Base-by-base conservation (phyloP, 2,888 invertebrate species). In the Xestia rhomboidea region DNA sequence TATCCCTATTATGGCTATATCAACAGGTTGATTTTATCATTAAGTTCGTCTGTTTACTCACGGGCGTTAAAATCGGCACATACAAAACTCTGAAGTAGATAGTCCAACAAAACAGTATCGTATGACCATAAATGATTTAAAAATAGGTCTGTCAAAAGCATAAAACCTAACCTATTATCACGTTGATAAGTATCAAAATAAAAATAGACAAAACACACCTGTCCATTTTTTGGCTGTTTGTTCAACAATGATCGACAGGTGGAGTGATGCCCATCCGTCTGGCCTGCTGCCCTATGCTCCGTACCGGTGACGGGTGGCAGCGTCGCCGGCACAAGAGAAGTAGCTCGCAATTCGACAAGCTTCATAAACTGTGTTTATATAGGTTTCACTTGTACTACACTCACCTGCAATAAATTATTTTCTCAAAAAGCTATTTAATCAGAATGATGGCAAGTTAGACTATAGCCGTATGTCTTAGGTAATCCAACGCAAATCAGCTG, bases 311-410 rank as follows among this genome's bases (percentile, higher is more conserved):
- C 73, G 81, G 81, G 81, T 79, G 80, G 68, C 81, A 63, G 81
- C 84, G 81, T 82, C 84, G 84, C 75, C 75, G 82, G 79, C 78
- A 44, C 84, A 83, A 81, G 83, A 79, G 81, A 81, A 85, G 60
- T 71, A 71, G 67, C 79, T 67, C 71, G 72, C 70, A 66, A 70
- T 41, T 67, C 60, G 74, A 70, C 73, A 38, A 67, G 34, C 79
- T 81, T 79, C 62, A 49, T 44, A 62, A 77, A 77, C 72, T 68
- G 15, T 71, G 49, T 68, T 68, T 67, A 30, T 60, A 69, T 49
- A 41, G 73, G 83, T 81, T 83, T 68, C 49, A 54, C 54, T n/a
- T 49, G 49, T 76, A 34, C 57, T 57, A 27, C 46, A 54, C 27
- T 66, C 18, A 51, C 64, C 64, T 74, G 62, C 21, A 21, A 46